phyloP scores from a whole-genome alignment of 2,797 vertebrate genomes.

The Otus scops region DNA sequence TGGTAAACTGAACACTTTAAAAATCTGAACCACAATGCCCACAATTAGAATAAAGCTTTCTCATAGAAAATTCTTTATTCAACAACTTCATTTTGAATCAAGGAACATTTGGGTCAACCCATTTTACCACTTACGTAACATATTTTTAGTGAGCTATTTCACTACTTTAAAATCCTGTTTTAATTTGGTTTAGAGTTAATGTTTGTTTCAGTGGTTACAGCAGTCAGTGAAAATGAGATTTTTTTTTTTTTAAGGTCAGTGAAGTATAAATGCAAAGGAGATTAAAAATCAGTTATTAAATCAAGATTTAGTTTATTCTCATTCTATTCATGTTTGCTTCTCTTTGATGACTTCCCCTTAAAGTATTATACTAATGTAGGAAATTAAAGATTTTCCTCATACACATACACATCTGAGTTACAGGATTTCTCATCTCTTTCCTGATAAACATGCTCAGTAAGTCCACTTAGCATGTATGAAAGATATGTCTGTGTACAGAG shows the following conservation, averaged over 20 bases:
- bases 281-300: conserved; percentile 37
- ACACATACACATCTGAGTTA: background rate
- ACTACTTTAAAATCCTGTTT: background rate
- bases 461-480: background rate
- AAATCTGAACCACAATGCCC: background rate
- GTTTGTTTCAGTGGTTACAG: background rate
- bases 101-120: background rate
- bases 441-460: background rate
- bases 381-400: background rate
- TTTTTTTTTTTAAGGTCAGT: background rate
- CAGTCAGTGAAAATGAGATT: background rate
- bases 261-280: conserved; percentile 21
- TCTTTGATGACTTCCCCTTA: background rate
- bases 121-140: background rate
- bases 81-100: background rate
- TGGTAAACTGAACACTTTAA: background rate
- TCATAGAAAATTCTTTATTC: background rate
- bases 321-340: background rate
- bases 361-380: background rate
- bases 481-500: background rate
- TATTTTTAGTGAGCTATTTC: background rate
- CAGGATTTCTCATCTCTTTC: background rate
- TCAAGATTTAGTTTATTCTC: conserved; percentile 5
- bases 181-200: conserved; percentile 1
- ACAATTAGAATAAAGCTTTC: background rate